Base-by-base conservation (phyloP, 2,113 vertebrate species). In the Bos taurus region DNA sequence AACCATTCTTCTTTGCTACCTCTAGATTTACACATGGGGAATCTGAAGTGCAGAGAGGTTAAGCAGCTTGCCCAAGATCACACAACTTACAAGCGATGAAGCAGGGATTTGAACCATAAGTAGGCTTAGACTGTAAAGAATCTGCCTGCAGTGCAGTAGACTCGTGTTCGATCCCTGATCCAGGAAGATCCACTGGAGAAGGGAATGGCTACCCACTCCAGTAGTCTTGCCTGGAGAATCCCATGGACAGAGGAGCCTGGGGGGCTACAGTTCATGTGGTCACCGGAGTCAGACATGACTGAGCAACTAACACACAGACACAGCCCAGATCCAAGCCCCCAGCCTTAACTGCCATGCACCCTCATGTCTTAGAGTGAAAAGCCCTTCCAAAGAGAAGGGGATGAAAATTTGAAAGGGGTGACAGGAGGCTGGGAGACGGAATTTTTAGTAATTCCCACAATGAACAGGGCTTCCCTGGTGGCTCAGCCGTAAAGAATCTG, bases 331-430 rank as follows among this genome's bases (percentile, higher is more conserved):
- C 25, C 48, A 62, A 80, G 19, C 50, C 30, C 12, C 67, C 10
- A 0, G 3, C 10, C 26, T 46, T 1, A 28, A 19, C 50, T 2
- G 10, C 64, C 7, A 0, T 14, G 43, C 43, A 14, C 2, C 28
- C 40, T 56, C n/a, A 1, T 30, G 30, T 46, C 43, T 36, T 21
- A 15, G 15, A 5, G 1, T 10, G 3, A 40, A 59, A 85, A 84
- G 52, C 74, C 36, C n/a, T 82, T 95, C 40, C 33, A 7, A 3
- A 30, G 84, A 80, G 11, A 13, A 48, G 43, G 43, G 9, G 11
- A 4, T 52, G 81, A 28, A n/a, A 17, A 48, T 59, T 46, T 9
- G 57, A 3, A 6, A 56, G 46, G 33, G 9, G 6, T 23, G 1
- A 26, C 5, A 25, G 33, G 26, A 28, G 36, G 64, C 15, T 11